Base-by-base conservation (phyloP, 2,797 vertebrate genomes). In the Carcharodon carcharias region DNA sequence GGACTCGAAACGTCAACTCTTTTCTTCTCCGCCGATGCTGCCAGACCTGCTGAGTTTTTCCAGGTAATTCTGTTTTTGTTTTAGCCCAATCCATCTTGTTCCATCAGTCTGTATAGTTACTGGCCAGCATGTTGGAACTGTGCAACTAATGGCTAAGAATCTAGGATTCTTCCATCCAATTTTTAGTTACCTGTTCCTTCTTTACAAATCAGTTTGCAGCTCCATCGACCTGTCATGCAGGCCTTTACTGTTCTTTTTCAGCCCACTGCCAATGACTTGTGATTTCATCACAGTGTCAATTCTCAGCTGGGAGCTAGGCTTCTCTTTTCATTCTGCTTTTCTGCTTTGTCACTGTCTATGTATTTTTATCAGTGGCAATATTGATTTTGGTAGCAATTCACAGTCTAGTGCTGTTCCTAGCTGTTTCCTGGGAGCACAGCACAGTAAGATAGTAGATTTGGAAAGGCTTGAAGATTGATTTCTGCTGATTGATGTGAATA, bases 351-450 rank as follows among this genome's bases (percentile, higher is more conserved):
- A 93, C 40, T 67, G 89, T 7, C 58, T 63, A 23, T 65, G 40
- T 45, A 93, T 45, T 61, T 93, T 93, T 65, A 67, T 93, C n/a
- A 26, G n/a, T 67, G 61, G 21, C 61, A 67, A 67, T 93, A 65
- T 93, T 93, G 91, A 93, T 65, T 93, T 45, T 93, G n/a, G 21
- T 67, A 45, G 61, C 61, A 93, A 45, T 93, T 65, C 61, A 63
- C 58, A 45, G 63, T 45, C 61, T 26, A 9, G 18, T 45, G 61
- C n/a, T 45, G 91, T 93, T 35, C 35, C n/a, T 65, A 40, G 65
- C n/a, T 67, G 61, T 93, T 67, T 45, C n/a, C 91, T 93, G 63
- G n/a, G 91, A 67, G 4, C n/a, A 45, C 40, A 67, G 9, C 31
- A 3, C 14, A 40, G 18, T 40, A 65, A 40, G 61, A 65, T 93